These are phyloP conservation scores for Zaprionus kolodkinae DNA, from an alignment of 1,140 invertebrate species.

Conservation along the genomic window DNA sequence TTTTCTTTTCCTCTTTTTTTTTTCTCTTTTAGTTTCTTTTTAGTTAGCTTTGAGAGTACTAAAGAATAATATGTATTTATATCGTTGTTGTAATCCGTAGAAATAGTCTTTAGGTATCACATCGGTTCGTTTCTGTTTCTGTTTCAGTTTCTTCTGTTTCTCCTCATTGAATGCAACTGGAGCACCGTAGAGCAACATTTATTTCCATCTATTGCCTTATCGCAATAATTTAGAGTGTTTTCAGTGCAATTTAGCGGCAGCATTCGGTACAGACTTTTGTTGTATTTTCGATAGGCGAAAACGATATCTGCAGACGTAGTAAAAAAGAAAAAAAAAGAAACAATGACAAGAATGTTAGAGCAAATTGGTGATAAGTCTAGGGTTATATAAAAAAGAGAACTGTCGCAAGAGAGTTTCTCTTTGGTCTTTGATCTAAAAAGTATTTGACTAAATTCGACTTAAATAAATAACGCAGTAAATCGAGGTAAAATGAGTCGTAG, in stretches of 20 bases:
- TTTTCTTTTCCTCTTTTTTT: slow-evolving; percentile 19
- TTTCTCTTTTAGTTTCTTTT: slow-evolving; percentile 14
- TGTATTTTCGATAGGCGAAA: slow-evolving; percentile 77
- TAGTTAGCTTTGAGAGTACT: slow-evolving; percentile 7
- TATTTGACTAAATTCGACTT: too few species aligned
- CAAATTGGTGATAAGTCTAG: slow-evolving; percentile 48
- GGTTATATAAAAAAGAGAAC: slow-evolving; percentile 10
- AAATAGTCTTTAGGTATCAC: slow-evolving; percentile 61
- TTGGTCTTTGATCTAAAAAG: not conserved
- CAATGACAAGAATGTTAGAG: slow-evolving; percentile 36
- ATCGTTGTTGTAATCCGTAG: slow-evolving; percentile 62
- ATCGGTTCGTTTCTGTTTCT: slow-evolving; percentile 62
- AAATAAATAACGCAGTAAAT: too few species aligned
- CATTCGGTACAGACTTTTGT: slow-evolving; percentile 70
- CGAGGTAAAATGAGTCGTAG: not conserved
- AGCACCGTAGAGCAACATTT: slow-evolving; percentile 36
- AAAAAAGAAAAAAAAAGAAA: slow-evolving; percentile 31
- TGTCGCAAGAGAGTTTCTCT: slow-evolving; percentile 9
- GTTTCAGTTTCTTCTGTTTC: slow-evolving; percentile 49
- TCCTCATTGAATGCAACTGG: slow-evolving; percentile 60
- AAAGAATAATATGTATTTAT: slow-evolving; percentile 39
- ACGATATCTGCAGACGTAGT: slow-evolving; percentile 59
- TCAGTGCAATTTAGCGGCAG: slow-evolving; percentile 57
- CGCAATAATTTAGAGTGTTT: slow-evolving; percentile 48
- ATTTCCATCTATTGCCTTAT: slow-evolving; percentile 52